These are phyloP conservation scores for Drosophila mimetica DNA, from an alignment of 2,888 invertebrate genomes.

Conservation along the genomic window DNA sequence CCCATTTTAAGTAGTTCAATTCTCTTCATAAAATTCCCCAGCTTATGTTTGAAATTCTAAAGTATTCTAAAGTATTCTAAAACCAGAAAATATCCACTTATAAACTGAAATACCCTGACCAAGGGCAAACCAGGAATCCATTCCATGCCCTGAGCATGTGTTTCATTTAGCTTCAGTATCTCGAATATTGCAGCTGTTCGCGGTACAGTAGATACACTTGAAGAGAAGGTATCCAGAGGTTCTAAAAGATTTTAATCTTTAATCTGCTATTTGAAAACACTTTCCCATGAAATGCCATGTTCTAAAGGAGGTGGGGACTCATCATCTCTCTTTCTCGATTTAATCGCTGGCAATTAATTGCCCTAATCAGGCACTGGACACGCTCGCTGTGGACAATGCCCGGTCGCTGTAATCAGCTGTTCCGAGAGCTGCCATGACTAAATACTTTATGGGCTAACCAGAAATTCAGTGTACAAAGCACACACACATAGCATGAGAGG, in stretches of 20 bases:
- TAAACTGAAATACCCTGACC: neutral
- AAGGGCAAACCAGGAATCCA: neutral
- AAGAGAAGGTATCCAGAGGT: too few relatives aligned
- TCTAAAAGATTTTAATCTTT: constrained; percentile 24
- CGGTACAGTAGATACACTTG: constrained; percentile 4
- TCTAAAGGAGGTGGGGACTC: neutral
- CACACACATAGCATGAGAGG: constrained; percentile 2
- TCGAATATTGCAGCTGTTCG: constrained; percentile 3
- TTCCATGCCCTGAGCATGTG: constrained; percentile 19
- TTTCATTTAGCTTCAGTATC: constrained; percentile 9
- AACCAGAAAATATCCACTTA: neutral
- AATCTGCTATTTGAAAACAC: constrained; percentile 31
- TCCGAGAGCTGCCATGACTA: constrained; percentile 50
- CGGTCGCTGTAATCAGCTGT: constrained; percentile 74
- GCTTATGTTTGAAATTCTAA: too few relatives aligned
- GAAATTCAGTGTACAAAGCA: constrained; percentile 21
- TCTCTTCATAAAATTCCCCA: too few relatives aligned
- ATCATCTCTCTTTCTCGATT: constrained; percentile 6
- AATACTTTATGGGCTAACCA: constrained; percentile 59
- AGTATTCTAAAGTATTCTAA: neutral
- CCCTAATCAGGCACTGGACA: constrained; percentile 71
- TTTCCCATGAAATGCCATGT: constrained; percentile 18
- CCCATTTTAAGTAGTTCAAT: too few relatives aligned
- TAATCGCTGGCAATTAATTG: constrained; percentile 73
- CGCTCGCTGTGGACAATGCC: constrained; percentile 41